Percentiles rank a stretch among this genome's conserved stretches.
These are phyloP conservation scores for Channallabes apus DNA, from an alignment of 2,797 vertebrate genomes.

Conservation along the genomic window DNA sequence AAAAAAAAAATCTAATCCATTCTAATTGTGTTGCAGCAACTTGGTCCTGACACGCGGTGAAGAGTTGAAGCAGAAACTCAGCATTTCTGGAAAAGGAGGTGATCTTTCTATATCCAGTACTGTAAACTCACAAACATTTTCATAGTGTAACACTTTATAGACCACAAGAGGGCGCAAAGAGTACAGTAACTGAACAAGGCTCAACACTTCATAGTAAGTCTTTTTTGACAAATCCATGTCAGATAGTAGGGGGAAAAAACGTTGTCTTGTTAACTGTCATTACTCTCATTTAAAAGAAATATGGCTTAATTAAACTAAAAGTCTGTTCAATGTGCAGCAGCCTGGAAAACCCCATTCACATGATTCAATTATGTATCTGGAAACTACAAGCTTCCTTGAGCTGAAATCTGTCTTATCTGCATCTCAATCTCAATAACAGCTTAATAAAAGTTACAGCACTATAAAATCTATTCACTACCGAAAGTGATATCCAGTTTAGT, in stretches of 20 bases:
- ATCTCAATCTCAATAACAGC: not conserved
- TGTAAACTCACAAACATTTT: not conserved
- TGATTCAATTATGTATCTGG: not conserved
- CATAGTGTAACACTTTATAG: not conserved
- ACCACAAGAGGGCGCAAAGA: conserved; percentile 60
- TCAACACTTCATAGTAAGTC: conserved; percentile 1
- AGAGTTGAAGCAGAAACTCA: conserved; percentile 46
- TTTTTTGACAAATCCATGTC: not conserved
- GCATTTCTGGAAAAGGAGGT: conserved; percentile 60
- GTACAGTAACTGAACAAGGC: not conserved
- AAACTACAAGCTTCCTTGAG: not conserved
- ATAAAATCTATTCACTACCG: not conserved
- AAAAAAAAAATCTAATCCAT: not conserved
- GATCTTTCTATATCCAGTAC: conserved; percentile 20
- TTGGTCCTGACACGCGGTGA: conserved; percentile 63
- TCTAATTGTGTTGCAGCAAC: conserved; percentile 55
- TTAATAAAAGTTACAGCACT: not conserved
- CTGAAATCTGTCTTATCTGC: not conserved
- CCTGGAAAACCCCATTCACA: not conserved
- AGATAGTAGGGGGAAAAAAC: not conserved
- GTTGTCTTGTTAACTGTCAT: not conserved
- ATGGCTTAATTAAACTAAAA: not conserved
- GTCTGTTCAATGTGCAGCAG: not conserved
- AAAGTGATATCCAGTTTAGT: not conserved
- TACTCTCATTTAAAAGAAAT: not conserved